Percentiles rank a stretch among this genome's conserved stretches.
Conservation (phyloP, 2,797 vertebrate genomes). For the Ptychadena robeensis region DNA sequence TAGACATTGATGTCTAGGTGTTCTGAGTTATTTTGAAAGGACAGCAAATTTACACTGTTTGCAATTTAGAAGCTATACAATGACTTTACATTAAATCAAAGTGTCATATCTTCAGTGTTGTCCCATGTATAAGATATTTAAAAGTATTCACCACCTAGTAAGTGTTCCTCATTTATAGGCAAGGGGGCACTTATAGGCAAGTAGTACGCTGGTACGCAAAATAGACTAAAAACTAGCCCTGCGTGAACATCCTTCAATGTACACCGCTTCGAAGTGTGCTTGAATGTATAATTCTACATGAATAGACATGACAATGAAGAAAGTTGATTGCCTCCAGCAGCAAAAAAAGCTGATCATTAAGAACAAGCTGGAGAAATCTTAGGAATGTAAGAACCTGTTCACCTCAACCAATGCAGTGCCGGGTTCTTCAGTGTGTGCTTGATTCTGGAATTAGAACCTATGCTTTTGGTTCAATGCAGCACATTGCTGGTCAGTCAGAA, state of each 20-base stretch:
- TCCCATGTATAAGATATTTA: no score
- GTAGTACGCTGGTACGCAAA: no score
- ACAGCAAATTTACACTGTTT: no score
- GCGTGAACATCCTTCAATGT: not conserved
- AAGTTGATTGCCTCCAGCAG: conserved; percentile 17
- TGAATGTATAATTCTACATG: conserved; percentile 4
- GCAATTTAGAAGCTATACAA: no score
- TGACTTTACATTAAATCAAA: no score
- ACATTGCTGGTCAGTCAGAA: no score
- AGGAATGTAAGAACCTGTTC: conserved; percentile 40
- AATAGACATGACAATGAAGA: conserved; percentile 27
- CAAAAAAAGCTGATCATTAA: conserved; percentile 25
- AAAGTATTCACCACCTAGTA: no score
- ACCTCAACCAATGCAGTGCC: not conserved
- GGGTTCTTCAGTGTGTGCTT: not conserved
- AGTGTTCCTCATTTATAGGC: no score
- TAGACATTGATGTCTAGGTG: no score
- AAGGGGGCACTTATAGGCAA: no score
- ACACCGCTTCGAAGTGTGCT: not conserved
- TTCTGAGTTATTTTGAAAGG: no score
- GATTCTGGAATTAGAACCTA: not conserved
- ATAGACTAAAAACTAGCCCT: not conserved
- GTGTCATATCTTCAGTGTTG: no score
- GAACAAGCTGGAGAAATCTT: conserved; percentile 34
- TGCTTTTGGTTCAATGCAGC: not conserved